phyloP scores from a whole-genome alignment of 2,797 vertebrate species.

The Falco cherrug region DNA sequence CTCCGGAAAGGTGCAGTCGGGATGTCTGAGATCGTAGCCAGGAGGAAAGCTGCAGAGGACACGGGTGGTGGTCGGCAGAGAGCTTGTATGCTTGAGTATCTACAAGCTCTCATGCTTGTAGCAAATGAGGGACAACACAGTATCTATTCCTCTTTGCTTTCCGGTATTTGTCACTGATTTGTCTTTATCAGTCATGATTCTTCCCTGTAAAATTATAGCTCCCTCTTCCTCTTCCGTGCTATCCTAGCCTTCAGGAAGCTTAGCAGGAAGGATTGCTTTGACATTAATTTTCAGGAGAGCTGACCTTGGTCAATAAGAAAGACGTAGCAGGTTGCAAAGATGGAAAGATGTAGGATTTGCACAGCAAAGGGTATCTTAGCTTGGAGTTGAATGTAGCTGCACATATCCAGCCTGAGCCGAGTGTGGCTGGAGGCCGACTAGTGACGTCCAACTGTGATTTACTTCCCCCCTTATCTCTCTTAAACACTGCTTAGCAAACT shows the following conservation, averaged over 20 bases:
- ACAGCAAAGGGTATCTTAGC: not conserved
- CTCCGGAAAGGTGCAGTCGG: not conserved
- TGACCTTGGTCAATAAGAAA: not conserved
- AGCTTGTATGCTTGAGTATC: not conserved
- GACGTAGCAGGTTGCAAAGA: not conserved
- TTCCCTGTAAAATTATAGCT: not conserved
- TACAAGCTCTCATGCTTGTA: not conserved
- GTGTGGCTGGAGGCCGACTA: not conserved
- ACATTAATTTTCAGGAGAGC: not conserved
- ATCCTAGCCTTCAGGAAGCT: not conserved
- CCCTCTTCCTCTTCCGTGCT: not conserved
- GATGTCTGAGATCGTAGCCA: not conserved
- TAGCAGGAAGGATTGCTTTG: not conserved
- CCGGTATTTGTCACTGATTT: not conserved
- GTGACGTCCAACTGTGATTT: not conserved
- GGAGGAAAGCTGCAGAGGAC: not conserved
- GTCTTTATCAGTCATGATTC: not conserved
- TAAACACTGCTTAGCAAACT: not conserved
- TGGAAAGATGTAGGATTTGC: not conserved
- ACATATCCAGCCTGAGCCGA: not conserved
- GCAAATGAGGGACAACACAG: not conserved
- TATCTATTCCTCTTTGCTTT: not conserved
- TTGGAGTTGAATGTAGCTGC: not conserved
- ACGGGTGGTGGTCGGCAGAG: accelerated
- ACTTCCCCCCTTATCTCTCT: not conserved